phyloP scores from a whole-genome alignment of 2,113 vertebrate species.

The Corythornis cristatus region DNA sequence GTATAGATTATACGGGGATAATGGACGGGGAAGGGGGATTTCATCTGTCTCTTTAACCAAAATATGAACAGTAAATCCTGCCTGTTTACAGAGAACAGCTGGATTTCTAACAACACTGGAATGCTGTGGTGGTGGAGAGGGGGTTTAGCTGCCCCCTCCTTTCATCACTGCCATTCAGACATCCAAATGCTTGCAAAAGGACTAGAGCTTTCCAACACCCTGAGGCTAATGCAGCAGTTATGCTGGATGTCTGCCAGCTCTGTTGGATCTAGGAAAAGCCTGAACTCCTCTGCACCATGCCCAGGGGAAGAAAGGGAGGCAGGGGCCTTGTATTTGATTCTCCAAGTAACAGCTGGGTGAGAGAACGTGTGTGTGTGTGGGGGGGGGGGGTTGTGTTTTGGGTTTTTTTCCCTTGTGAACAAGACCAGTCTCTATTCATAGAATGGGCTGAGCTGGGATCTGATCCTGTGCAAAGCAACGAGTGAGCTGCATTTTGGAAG shows the following conservation, averaged over 20 bases:
- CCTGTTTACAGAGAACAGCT: slow-evolving; percentile 23
- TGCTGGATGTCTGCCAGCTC: background rate
- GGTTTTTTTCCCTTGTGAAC: background rate
- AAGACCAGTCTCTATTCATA: background rate
- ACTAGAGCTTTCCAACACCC: background rate
- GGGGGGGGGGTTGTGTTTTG: too few relatives aligned
- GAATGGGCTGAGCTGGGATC: background rate
- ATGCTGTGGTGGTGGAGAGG: background rate
- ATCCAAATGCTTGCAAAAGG: background rate
- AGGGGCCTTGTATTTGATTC: background rate
- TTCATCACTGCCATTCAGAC: background rate
- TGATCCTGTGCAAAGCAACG: background rate
- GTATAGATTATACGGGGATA: slow-evolving; percentile 16
- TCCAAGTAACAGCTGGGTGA: background rate
- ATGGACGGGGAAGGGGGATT: slow-evolving; percentile 31
- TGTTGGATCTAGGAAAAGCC: background rate
- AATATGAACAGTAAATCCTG: slow-evolving; percentile 28
- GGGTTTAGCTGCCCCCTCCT: background rate
- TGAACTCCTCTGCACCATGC: background rate
- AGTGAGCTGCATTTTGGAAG: background rate
- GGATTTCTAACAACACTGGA: background rate
- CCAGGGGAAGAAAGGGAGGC: background rate
- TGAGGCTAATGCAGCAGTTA: background rate
- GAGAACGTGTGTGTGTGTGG: background rate
- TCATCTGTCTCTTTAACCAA: slow-evolving; percentile 27